Base-by-base conservation (phyloP, 2,113 vertebrate species). In the Triplophysa tibetana region DNA sequence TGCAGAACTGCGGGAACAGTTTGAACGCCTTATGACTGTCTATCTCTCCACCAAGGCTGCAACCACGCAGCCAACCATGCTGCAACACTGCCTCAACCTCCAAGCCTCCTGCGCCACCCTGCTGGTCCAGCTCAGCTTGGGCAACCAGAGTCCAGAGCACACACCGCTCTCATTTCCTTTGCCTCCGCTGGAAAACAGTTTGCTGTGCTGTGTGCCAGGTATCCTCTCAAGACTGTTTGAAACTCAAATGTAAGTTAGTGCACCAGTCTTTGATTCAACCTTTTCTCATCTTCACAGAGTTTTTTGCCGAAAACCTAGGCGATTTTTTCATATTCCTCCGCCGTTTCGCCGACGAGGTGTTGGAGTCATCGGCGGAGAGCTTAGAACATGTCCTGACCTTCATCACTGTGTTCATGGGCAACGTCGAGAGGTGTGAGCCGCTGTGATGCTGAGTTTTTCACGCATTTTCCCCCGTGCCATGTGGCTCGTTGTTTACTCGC, bases 251-350 rank as follows among this genome's bases (percentile, higher is more conserved):
- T 13, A 50, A 50, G 14, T 4, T 50, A 12, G 9, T 38, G 33
- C 33, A 38, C 33, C 33, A 38, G 33, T 7, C 33, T 38, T 38
- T 7, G 33, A 38, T 38, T 38, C 14, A 75, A 63, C 78, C 1
- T 77, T 2, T 85, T 23, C 1, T 85, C 4, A 62, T 8, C 17
- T 77, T 19, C 68, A 43, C 86, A 99, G 98, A 99, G 80, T 98
- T 99, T 89, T 98, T 99, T 88, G 96, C 94, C 0, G 98, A 99
- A 86, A 99, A 99, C 85, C 73, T 99, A 90, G 97, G 96, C 0
- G 97, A 99, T 86, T 98, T 98, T 90, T 96, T 98, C 89, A 95
- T 99, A 86, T 99, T 99, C 86, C 90, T 99, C 81, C 95, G 96
- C 21, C 94, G 97, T 45, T 99, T 99, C 79, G 95, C 97, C 0